Evolutionary conservation across 2,113 vertebrate species (phyloP), one percentile per base, ranked within the genome.

Genomic region (Nerophis lumbriciformis): DNA sequence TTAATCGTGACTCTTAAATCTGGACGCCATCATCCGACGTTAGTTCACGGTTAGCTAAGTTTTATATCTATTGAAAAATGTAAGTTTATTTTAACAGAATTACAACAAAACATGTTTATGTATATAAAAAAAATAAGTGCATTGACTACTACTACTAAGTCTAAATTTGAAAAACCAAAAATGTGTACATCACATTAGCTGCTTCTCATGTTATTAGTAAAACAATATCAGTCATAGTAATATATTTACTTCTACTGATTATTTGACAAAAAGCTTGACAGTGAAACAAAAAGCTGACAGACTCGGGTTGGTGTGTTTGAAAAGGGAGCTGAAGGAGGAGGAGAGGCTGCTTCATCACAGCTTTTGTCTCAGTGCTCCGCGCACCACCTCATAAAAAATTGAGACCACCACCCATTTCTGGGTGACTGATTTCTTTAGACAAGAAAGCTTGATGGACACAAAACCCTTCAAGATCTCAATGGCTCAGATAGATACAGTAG

Each of bases 311-410:
- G 62, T 58, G 50, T 63, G 50, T 75, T 71, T 75, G 53, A 72
- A n/a, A 72, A 78, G 68, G 71, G 69, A 72, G 63, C 54, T 62
- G 58, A 63, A 58, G 5, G 19, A 61, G 59, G 66, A 66, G 56
- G 38, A 75, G 56, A 53, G 9, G 55, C 53, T 6, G 48, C 56
- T 42, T 68, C 61, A 66, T 54, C 72, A 77, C 68, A 69, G 69
- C 77, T 72, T 84, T 86, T 65, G 71, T 88, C 66, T 82, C 65
- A 55, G 79, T 72, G 68, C 4, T 48, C 69, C 78, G 82, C 77
- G 76, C 73, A 62, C 45, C 59, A 60, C 9, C 1, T 54, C 79
- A 91, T 90, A 76, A 90, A 92, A 90, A 87, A 92, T 92, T 76
- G 68, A 90, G 67, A 59, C 50, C 28, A 35, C 68, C 53, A 52